Base-by-base conservation (phyloP, 2,113 vertebrate species). In the Alaudala cheleensis region DNA sequence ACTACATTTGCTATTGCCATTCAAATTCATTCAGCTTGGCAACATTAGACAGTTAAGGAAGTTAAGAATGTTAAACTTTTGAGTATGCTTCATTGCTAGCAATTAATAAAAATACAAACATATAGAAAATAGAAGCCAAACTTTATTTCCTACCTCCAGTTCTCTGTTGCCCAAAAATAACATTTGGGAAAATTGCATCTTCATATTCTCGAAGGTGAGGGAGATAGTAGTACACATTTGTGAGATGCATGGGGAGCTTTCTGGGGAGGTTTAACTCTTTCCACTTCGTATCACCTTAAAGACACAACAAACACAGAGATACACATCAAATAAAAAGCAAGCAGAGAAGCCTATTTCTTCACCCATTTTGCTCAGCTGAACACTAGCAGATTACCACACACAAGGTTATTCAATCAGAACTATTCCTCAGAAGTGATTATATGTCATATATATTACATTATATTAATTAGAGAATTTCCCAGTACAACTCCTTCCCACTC, bases 151-250 rank as follows among this genome's bases (percentile, higher is more conserved):
- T 97, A 99, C 99, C 98, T 86, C 98, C 98, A 53, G 77, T 97
- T 92, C 98, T 98, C 50, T 97, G 97, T 92, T 98, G 97, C 66
- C 98, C 97, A 82, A 98, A 94, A 73, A 98, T 79, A 42, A 99
- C 61, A 37, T 98, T 97, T 37, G 98, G 98, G 9, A 89, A 90
- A 89, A 98, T 86, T 78, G 97, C 98, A 83, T 94, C 88, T 81
- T 93, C 87, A 54, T 98, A 90, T 16, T 95, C 60, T 69, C 2
- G 97, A 50, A 99, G 98, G 93, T 99, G 98, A 86, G 98, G 98
- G 72, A 99, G 93, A 72, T 98, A 98, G 74, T 98, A 88, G 77
- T 97, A 97, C 9, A 98, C 83, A 80, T 94, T 98, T 88, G 96
- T 94, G 82, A 97, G 96, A 24, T 91, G 80, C 34, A 96, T 0